phyloP scores from a whole-genome alignment of 2,888 invertebrate species.

The Zaprionus lineosus region DNA sequence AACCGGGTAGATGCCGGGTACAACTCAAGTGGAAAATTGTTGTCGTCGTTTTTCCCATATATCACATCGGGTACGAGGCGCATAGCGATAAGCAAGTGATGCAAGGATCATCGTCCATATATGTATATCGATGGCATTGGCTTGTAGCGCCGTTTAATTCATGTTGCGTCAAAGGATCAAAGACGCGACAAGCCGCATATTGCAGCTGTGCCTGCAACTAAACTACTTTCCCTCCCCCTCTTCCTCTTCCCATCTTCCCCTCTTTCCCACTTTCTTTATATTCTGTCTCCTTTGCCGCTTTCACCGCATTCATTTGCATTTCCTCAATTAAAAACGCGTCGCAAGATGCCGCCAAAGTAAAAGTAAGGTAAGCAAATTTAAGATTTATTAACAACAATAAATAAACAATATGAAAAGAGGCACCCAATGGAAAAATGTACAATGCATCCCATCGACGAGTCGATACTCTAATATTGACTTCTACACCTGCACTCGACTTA shows the following conservation, averaged over 20 bases:
- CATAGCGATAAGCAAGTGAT: constrained; percentile 54
- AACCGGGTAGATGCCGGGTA: constrained; percentile 15
- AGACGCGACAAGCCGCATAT: constrained; percentile 67
- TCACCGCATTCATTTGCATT: constrained; percentile 67
- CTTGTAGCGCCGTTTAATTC: constrained; percentile 68
- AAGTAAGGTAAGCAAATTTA: constrained; percentile 68
- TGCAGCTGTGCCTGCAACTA: constrained; percentile 31
- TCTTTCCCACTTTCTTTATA: constrained; percentile 4
- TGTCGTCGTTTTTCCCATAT: constrained; percentile 75
- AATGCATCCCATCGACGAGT: not conserved
- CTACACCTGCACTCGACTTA: no score
- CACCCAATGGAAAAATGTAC: constrained; percentile 22
- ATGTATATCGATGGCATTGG: constrained; percentile 15
- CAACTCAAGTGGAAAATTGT: constrained; percentile 76
- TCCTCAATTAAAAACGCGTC: constrained; percentile 51
- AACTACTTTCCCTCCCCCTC: constrained; percentile 27
- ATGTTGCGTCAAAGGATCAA: constrained; percentile 80
- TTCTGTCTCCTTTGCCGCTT: constrained; percentile 42
- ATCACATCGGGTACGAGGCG: constrained; percentile 48
- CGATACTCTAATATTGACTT: no score
- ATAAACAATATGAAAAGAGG: constrained; percentile 60
- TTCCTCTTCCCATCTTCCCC: constrained; percentile 1
- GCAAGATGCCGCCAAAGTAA: constrained; percentile 65
- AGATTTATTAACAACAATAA: constrained; percentile 75
- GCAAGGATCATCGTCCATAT: constrained; percentile 31